These are phyloP conservation scores for Sceloporus tristichus DNA, from an alignment of 2,113 vertebrate genomes.

Conservation along the genomic window DNA sequence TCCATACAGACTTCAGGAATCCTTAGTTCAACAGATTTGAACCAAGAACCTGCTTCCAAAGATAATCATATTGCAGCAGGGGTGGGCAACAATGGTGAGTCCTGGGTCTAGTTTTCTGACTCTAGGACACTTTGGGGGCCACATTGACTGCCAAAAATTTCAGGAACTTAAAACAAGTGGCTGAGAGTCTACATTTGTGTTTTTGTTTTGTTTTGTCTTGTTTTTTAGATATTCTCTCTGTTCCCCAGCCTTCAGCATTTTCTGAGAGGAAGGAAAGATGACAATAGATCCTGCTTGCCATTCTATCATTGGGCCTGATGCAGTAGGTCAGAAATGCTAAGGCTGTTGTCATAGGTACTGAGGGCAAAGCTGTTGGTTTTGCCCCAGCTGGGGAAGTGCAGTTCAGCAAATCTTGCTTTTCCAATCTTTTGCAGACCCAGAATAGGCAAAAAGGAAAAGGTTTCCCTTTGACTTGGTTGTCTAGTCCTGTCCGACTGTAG, in stretches of 20 bases:
- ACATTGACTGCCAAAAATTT: too few species aligned
- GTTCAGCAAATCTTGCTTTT: neutral
- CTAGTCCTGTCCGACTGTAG: too few species aligned
- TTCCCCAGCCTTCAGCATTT: neutral
- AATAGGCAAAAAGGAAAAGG: too few species aligned
- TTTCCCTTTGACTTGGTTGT: too few species aligned
- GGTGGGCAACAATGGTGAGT: too few species aligned
- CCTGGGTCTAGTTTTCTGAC: too few species aligned
- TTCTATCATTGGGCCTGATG: neutral
- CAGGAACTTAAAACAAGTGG: too few species aligned
- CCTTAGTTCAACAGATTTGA: neutral
- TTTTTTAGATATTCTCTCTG: too few species aligned
- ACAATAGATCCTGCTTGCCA: neutral
- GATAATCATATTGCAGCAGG: neutral
- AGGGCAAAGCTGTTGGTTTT: neutral
- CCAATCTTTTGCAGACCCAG: neutral
- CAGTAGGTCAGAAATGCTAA: neutral
- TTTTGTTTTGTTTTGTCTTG: too few species aligned
- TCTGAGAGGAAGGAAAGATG: neutral
- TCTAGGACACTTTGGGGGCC: too few species aligned
- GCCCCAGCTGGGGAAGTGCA: neutral
- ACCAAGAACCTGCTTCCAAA: neutral
- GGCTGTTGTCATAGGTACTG: neutral
- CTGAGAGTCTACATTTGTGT: too few species aligned
- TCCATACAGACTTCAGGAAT: neutral